phyloP scores from a whole-genome alignment of 1,140 invertebrate genomes.

The Nomia melanderi region DNA sequence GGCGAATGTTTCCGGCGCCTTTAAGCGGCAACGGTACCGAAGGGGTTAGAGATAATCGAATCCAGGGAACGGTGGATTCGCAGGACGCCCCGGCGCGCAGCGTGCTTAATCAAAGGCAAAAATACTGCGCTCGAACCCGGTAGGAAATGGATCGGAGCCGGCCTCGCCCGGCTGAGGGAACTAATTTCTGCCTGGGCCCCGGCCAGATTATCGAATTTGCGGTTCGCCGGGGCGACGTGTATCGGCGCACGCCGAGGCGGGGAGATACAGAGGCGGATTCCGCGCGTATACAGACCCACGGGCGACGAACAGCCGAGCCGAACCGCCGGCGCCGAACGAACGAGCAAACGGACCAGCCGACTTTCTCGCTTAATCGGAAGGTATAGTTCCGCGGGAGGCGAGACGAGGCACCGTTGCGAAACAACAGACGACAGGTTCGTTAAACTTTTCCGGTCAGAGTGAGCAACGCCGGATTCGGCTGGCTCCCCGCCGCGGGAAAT shows the following conservation, averaged over 20 bases:
- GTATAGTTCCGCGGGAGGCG: background rate
- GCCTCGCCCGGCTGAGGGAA: slow-evolving; percentile 1
- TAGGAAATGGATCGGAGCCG: background rate
- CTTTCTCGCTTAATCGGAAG: slow-evolving; percentile 38
- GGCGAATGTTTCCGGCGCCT: too few relatives aligned
- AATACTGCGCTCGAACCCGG: background rate
- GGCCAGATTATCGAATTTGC: slow-evolving; percentile 45
- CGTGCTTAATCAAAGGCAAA: background rate
- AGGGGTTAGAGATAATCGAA: too few relatives aligned
- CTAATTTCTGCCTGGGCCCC: slow-evolving; percentile 21
- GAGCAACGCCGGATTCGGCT: background rate
- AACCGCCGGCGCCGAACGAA: background rate
- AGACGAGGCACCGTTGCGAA: background rate
- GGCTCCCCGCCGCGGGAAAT: too few relatives aligned
- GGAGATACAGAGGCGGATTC: background rate
- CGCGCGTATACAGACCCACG: background rate
- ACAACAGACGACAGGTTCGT: slow-evolving; percentile 18
- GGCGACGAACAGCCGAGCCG: background rate
- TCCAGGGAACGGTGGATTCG: too few relatives aligned
- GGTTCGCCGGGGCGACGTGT: background rate
- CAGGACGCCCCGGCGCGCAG: too few relatives aligned
- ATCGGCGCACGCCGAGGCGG: background rate
- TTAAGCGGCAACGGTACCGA: too few relatives aligned
- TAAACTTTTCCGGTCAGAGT: slow-evolving; percentile 3
- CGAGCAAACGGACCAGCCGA: slow-evolving; percentile 6